Conservation (phyloP, 2,888 invertebrate genomes). For the Campopleginae sp. region DNA sequence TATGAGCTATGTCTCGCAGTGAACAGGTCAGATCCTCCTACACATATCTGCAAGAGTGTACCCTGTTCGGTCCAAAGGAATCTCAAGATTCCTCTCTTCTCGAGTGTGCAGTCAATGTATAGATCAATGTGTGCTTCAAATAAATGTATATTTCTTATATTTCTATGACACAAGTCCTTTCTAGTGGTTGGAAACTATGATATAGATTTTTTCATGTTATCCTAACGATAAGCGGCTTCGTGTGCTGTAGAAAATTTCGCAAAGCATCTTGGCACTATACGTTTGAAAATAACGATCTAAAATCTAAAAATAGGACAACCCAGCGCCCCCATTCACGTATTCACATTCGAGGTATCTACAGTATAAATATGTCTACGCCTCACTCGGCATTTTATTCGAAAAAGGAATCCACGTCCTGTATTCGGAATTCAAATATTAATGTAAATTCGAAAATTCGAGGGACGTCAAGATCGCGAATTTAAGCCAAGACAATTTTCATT, state of each 20-base stretch:
- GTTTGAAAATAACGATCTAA: conserved; percentile 59
- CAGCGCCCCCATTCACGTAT: conserved; percentile 19
- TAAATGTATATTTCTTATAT: not conserved
- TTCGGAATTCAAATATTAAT: not conserved
- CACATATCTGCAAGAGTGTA: conserved; percentile 28
- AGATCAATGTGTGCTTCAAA: not conserved
- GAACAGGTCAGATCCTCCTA: conserved; percentile 25
- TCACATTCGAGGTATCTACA: conserved; percentile 18
- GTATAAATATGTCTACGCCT: conserved; percentile 19
- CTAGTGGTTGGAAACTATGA: not conserved
- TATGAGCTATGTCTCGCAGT: not conserved
- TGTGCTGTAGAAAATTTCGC: conserved; percentile 36
- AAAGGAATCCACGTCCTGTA: conserved; percentile 37
- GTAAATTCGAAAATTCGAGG: not conserved
- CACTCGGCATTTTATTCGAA: conserved; percentile 26
- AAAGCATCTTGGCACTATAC: conserved; percentile 20
- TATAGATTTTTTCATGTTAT: not conserved
- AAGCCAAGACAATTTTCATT: not conserved
- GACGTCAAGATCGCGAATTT: not conserved
- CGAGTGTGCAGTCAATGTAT: not conserved
- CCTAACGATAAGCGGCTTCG: conserved; percentile 55
- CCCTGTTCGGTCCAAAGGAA: conserved; percentile 14
- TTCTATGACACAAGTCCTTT: not conserved
- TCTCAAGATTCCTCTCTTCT: conserved; percentile 6
- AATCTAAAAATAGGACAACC: conserved; percentile 50